These are phyloP conservation scores for Strigamia crassipes DNA, from an alignment of 2,888 invertebrate species.

Conservation along the genomic window DNA sequence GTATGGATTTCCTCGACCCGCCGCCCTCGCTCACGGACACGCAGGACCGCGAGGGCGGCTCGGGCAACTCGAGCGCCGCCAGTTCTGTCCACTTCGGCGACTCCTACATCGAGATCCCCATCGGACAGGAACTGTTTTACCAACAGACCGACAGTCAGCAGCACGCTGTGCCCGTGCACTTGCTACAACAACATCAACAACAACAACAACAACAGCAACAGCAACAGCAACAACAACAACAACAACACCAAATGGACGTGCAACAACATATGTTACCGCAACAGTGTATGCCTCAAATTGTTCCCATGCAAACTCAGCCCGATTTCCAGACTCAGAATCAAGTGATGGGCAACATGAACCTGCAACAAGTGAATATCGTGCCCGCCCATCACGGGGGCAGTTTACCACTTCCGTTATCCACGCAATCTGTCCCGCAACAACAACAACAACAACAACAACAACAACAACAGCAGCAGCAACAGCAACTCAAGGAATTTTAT, in stretches of 20 bases:
- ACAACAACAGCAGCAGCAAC: slow-evolving; percentile 58
- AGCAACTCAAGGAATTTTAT: slow-evolving; percentile 61
- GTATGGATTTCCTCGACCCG: slow-evolving; percentile 91
- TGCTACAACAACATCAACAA: slow-evolving; percentile 33
- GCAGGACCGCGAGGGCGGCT: slow-evolving; percentile 50
- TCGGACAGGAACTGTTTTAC: slow-evolving; percentile 46
- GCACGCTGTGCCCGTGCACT: slow-evolving; percentile 54
- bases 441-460: slow-evolving; percentile 57
- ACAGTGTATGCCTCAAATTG: neutral
- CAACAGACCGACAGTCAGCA: slow-evolving; percentile 63
- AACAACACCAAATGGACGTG: slow-evolving; percentile 54
- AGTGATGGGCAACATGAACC: neutral
- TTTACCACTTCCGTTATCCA: slow-evolving; percentile 36
- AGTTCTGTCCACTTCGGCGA: slow-evolving; percentile 57
- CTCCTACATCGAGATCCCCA: slow-evolving; percentile 46
- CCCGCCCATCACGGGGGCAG: slow-evolving; percentile 43
- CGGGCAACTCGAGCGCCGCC: slow-evolving; percentile 57
- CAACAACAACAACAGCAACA: slow-evolving; percentile 58
- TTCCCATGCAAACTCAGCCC: neutral
- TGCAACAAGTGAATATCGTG: neutral
- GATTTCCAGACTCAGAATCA: slow-evolving; percentile 12
- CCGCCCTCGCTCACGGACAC: slow-evolving; percentile 62
- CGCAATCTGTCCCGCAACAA: slow-evolving; percentile 51
- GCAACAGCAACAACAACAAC: slow-evolving; percentile 54
- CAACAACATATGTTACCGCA: neutral